A percentile compares a stretch with the other conserved stretches of the same genome.
These are phyloP conservation scores for Isoperla grammatica DNA, from an alignment of 2,888 invertebrate genomes.

Conservation along the genomic window DNA sequence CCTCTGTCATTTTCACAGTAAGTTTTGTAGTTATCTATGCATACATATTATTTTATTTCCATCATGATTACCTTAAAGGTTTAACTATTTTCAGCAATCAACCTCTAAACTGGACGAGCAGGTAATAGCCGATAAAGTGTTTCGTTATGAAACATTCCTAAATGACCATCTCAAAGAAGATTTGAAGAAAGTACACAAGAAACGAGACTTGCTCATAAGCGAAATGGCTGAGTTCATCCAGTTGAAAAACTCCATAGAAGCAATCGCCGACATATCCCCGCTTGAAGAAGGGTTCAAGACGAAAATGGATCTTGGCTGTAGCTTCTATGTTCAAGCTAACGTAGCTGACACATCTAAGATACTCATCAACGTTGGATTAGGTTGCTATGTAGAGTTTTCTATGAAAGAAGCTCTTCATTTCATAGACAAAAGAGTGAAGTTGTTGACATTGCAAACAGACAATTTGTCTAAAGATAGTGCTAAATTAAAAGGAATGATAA, in stretches of 20 bases:
- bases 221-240: conserved; percentile 69
- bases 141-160: conserved; percentile 64
- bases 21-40: no score
- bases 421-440: conserved; percentile 61
- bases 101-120: no score
- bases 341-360: conserved; percentile 61
- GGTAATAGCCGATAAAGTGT: conserved; percentile 41
- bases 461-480: conserved; percentile 61
- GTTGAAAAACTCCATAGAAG: conserved; percentile 63
- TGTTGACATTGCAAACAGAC: conserved; percentile 56
- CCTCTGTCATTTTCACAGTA: no score
- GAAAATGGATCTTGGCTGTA: conserved; percentile 75
- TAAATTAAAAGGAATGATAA: conserved; percentile 71
- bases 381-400: conserved; percentile 67
- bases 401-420: conserved; percentile 64
- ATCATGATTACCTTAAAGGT: no score
- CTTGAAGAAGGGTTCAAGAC: conserved; percentile 57
- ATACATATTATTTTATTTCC: no score
- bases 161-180: conserved; percentile 72
- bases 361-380: conserved; percentile 67
- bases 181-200: conserved; percentile 53
- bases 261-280: conserved; percentile 51
- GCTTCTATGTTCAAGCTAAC: conserved; percentile 73
- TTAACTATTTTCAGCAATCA: no score
- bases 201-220: conserved; percentile 56